Evolutionary conservation across 2,797 vertebrate species (phyloP), one percentile per base, ranked within the genome.

Genomic region (Etheostoma nigrum): DNA sequence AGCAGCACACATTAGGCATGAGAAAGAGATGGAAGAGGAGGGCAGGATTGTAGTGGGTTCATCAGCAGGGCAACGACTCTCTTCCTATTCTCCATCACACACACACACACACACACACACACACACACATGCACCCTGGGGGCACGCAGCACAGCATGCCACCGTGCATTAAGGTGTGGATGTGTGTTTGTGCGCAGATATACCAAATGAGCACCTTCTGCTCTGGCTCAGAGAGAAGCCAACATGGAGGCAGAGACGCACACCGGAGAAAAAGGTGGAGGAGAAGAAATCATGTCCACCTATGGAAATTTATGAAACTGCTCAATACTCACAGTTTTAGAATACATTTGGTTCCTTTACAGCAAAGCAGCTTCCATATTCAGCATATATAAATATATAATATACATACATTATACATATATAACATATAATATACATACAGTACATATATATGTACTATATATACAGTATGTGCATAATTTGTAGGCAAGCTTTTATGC

Each of bases 31-130:
- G 81, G 82, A 88, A 63, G 83, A 87, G 88, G 76, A 82, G 70
- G 83, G 77, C 69, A 81, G 72, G 85, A 76, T 84, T 36, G 73
- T 78, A 73, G 79, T 11, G 90, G 91, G 94, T 95, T 95, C 94
- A 94, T 72, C 89, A 83, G 91, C 90, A 82, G 94, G 94, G 93
- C 94, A 95, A 94, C 87, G 88, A 91, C 91, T 90, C 67, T 86
- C 85, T 79, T 88, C 86, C 82, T 82, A 79, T 87, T 90, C 92
- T 94, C 92, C 88, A 93, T 94, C 84, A 85, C 76, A 71, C 80
- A 81, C 74, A 65, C 62, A 76, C 61, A 53, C 47, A 47, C 61
- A 67, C 73, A 51, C 75, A 53, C 53, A 70, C 82, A 67, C 81
- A 84, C 62, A 75, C 67, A 52, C 76, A 74, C 82, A 77, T 75